Base-by-base conservation (phyloP, 1,140 invertebrate species). In the Magallana angulata region DNA sequence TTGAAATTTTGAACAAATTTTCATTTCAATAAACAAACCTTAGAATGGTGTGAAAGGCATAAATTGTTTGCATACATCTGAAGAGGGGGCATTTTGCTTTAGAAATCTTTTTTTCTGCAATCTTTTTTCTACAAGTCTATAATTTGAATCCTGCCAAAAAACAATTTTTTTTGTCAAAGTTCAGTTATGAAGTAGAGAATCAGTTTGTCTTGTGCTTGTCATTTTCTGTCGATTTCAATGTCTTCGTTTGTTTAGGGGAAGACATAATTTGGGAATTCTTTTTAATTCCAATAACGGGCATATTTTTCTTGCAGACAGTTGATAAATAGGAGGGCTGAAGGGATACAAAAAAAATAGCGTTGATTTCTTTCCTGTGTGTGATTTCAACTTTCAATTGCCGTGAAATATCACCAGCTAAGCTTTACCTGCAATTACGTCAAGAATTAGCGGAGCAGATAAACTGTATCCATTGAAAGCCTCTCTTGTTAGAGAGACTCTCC, bases 391-490 rank as follows among this genome's bases (percentile, higher is more conserved):
- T 76, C 68, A 76, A 76, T 76, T 76, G 68, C 68, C 36, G 18
- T 76, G 24, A 76, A 76, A 76, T 76, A 76, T 76, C 68, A 76
- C 68, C 68, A 24, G 68, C 24, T 76, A 12, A 9, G 68, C 30
- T 36, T 76, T 76, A 76, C 68, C 68, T 30, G 24, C 68, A 76
- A 76, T 76, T 76, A 76, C 68, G 68, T 76, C 68, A 76, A 76
- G 36, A 76, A 76, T 76, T 76, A 76, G 68, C 68, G 24, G 68
- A 30, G 24, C 68, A 76, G 68, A 76, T 76, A 76, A 76, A 76
- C 36, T 76, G 68, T 36, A 76, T 76, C 68, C 68, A 76, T 76
- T 76, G 68, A 76, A 76, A 30, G 68, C 24, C 68, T 48, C 68
- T 76, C 68, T 30, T 76, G 68, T 76, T 76, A 76, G 36, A 24